Percentiles rank a stretch among this genome's conserved stretches.
These are phyloP conservation scores for Xanthorhoe spadicearia DNA, from an alignment of 2,888 invertebrate species.

Conservation along the genomic window DNA sequence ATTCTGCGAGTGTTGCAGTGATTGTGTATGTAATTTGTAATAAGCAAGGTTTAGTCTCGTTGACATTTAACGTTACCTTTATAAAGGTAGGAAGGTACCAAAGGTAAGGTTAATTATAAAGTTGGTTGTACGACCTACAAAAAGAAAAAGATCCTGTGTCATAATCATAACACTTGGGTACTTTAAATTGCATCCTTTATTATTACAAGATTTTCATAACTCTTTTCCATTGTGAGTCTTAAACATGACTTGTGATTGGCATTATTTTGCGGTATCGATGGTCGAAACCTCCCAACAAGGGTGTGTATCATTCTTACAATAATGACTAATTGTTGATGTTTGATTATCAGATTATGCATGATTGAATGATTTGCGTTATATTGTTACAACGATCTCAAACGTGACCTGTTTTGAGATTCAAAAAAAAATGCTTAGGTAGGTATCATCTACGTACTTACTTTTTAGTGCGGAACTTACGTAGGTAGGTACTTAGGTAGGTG, in stretches of 20 bases:
- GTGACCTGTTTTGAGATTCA: background rate
- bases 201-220: conserved; percentile 3
- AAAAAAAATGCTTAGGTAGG: background rate
- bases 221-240: too few relatives aligned
- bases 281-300: conserved; percentile 4
- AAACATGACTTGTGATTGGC: conserved; percentile 7
- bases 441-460: background rate
- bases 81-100: background rate
- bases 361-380: conserved; percentile 11
- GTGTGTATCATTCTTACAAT: conserved; percentile 9
- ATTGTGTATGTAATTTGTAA: too few relatives aligned
- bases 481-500: too few relatives aligned
- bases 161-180: background rate
- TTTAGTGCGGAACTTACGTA: too few relatives aligned
- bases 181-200: background rate
- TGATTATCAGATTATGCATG: conserved; percentile 24
- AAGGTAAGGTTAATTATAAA: background rate
- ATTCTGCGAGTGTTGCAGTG: background rate
- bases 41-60: background rate
- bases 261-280: conserved; percentile 10
- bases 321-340: conserved; percentile 23
- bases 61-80: background rate
- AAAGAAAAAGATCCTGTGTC: conserved; percentile 1
- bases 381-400: background rate
- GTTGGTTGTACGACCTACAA: conserved; percentile 6